These are phyloP conservation scores for Copidosoma aretas DNA, from an alignment of 2,888 invertebrate species.

Conservation along the genomic window DNA sequence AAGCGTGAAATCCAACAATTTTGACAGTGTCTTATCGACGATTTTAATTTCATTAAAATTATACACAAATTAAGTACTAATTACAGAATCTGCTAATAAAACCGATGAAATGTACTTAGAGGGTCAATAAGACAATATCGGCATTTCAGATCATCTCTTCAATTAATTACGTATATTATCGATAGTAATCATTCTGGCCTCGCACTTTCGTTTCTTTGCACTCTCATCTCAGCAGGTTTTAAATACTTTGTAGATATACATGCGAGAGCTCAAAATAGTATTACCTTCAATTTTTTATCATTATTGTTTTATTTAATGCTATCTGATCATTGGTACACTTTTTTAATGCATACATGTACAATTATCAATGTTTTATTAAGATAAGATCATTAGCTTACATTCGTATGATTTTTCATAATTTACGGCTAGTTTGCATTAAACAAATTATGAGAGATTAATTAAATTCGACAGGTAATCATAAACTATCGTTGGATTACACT, in stretches of 20 bases:
- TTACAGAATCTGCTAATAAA: not conserved
- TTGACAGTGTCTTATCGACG: not conserved
- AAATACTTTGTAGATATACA: slow-evolving; percentile 10
- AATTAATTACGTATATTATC: not conserved
- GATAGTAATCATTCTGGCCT: no score
- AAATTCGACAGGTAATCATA: not conserved
- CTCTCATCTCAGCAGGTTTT: slow-evolving; percentile 28
- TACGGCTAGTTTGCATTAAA: slow-evolving; percentile 33
- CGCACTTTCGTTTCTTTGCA: slow-evolving; percentile 20
- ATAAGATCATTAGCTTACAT: slow-evolving; percentile 25
- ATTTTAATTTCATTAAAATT: not conserved
- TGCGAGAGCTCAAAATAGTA: slow-evolving; percentile 24
- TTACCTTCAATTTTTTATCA: slow-evolving; percentile 12
- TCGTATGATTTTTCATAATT: slow-evolving; percentile 20
- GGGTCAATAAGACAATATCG: no score
- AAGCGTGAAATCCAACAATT: not conserved
- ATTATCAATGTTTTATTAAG: slow-evolving; percentile 18
- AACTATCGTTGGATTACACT: slow-evolving; percentile 1
- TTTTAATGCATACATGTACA: slow-evolving; percentile 28
- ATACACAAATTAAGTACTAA: not conserved
- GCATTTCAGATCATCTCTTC: not conserved
- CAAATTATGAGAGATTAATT: not conserved
- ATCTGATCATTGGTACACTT: slow-evolving; percentile 12
- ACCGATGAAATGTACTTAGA: no score
- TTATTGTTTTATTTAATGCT: slow-evolving; percentile 11